Conservation (phyloP, 2,113 vertebrate species). For the Mastomys natalensis region DNA sequence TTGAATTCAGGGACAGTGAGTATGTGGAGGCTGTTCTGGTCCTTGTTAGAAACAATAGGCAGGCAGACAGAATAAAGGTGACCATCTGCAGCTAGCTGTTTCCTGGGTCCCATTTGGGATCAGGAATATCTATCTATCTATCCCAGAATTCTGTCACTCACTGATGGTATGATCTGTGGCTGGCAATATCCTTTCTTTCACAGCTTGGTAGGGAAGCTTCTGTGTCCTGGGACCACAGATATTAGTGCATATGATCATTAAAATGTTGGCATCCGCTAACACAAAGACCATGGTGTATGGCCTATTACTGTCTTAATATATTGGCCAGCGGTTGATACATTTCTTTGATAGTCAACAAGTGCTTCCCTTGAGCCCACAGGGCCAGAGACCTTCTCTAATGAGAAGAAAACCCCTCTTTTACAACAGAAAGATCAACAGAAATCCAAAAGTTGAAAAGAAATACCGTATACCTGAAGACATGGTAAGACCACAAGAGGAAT, state of each 20-base stretch:
- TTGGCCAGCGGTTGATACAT: neutral
- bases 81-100: neutral
- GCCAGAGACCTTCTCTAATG: neutral
- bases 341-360: neutral
- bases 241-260: neutral
- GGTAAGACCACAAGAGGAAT: neutral
- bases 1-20: neutral
- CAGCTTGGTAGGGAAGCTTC: neutral
- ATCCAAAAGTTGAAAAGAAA: neutral
- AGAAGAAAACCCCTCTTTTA: neutral
- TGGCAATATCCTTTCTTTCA: neutral
- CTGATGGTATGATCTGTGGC: neutral
- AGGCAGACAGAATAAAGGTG: neutral
- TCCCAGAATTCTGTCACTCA: neutral
- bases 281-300: neutral
- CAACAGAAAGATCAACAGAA: neutral
- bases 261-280: neutral
- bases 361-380: neutral
- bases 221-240: neutral
- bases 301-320: neutral
- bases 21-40: neutral
- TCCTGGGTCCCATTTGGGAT: neutral
- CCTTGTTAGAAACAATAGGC: neutral
- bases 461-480: neutral
- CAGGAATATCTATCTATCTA: neutral